A percentile compares a stretch with the other conserved stretches of the same genome.
phyloP scores from a whole-genome alignment of 2,888 invertebrate species.

The Phyllotreta cruciferae region DNA sequence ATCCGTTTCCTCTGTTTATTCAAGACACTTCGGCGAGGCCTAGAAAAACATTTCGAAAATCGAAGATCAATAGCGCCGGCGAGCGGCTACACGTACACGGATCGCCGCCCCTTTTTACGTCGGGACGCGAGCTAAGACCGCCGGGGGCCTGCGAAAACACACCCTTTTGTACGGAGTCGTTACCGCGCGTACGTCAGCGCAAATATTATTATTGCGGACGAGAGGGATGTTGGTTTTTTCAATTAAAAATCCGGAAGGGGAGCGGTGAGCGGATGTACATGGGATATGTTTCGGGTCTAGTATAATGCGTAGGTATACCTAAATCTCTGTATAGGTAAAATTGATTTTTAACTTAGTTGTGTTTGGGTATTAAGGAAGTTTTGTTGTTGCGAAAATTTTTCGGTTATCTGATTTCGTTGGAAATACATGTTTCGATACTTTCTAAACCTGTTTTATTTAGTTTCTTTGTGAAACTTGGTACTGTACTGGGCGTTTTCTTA shows the following conservation, averaged over 20 bases:
- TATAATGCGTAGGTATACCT: too few species aligned
- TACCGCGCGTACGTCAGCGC: slow-evolving; percentile 50
- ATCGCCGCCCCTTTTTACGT: slow-evolving; percentile 29
- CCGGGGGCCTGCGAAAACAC: slow-evolving; percentile 56
- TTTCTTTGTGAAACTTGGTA: too few species aligned
- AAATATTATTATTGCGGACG: slow-evolving; percentile 55
- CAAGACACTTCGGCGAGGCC: slow-evolving; percentile 27
- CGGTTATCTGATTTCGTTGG: too few species aligned
- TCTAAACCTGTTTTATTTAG: too few species aligned
- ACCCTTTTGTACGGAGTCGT: slow-evolving; percentile 56
- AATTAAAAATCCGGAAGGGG: slow-evolving; percentile 39
- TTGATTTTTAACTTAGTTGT: too few species aligned
- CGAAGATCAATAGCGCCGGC: slow-evolving; percentile 37
- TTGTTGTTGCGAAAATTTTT: too few species aligned
- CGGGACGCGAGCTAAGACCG: slow-evolving; percentile 44
- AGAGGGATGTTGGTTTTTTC: slow-evolving; percentile 51
- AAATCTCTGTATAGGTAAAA: too few species aligned
- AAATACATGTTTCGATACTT: too few species aligned
- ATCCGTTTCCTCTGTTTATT: slow-evolving; percentile 30
- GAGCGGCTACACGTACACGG: slow-evolving; percentile 35
- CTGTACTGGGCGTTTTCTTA: too few species aligned
- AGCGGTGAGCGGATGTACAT: slow-evolving; percentile 1
- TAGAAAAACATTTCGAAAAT: slow-evolving; percentile 39
- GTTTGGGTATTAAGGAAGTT: too few species aligned
- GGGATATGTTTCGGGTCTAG: too few species aligned